Evolutionary conservation across 1,140 invertebrate genomes (phyloP).

Genomic region (Gonioctena quinquepunctata): DNA sequence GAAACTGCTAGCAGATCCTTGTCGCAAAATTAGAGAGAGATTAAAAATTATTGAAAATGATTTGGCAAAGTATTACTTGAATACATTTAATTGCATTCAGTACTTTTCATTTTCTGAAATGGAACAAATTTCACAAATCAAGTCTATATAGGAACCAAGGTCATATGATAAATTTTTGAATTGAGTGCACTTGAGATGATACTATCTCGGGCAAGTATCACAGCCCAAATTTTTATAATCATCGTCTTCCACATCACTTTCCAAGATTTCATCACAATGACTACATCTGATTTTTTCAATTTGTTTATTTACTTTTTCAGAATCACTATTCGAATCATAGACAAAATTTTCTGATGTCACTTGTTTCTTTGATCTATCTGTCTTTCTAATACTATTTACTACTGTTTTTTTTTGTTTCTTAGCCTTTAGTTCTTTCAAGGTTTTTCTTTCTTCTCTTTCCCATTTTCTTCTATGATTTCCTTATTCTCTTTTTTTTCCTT

Average conservation of each 20-base stretch:
- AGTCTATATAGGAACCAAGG: not conserved
- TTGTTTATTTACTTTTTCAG: not conserved
- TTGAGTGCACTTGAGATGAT: constrained; percentile 9
- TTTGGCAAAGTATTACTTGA: too few relatives aligned
- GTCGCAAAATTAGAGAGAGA: not conserved
- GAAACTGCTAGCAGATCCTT: not conserved
- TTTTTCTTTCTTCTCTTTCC: too few relatives aligned
- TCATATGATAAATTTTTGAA: constrained; percentile 3
- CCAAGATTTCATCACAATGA: not conserved
- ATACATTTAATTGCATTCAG: not conserved
- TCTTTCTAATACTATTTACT: too few relatives aligned
- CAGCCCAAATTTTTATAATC: constrained; percentile 18
- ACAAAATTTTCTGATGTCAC: too few relatives aligned
- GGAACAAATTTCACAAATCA: not conserved
- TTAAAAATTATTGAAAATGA: not conserved
- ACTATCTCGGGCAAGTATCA: constrained; percentile 10
- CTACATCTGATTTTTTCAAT: not conserved
- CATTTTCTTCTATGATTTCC: too few relatives aligned
- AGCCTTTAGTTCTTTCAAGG: too few relatives aligned
- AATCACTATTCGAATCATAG: too few relatives aligned
- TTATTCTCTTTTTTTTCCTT: too few relatives aligned
- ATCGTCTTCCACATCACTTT: constrained; percentile 12
- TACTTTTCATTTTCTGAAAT: not conserved
- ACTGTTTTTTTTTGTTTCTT: too few relatives aligned
- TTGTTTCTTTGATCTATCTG: too few relatives aligned